Base-by-base conservation (phyloP, 2,888 invertebrate genomes). In the Achlya flavicornis region DNA sequence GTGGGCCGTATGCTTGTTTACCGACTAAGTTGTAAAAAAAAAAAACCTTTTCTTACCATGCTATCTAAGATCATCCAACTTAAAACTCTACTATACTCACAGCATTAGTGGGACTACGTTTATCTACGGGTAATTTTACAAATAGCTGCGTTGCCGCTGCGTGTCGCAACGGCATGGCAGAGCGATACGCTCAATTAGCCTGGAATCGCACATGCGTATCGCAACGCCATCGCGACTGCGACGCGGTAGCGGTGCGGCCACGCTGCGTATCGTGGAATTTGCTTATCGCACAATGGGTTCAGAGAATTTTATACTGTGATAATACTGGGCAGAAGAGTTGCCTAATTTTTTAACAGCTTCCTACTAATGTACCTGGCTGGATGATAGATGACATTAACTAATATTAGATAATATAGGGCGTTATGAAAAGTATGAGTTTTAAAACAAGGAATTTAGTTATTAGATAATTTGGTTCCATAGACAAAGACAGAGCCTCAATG, bases 161-260 rank as follows among this genome's bases (percentile, higher is more conserved):
- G 33, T 33, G 58, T 41, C 60, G 41, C 26, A 41, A 60, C 35
- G 41, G 41, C 41, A 60, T n/a, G 41, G 41, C 41, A 43, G 16
- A 41, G 33, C 61, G 62, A 41, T 62, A 61, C 66, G 70, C 70
- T 76, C 80, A 80, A 83, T 83, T 83, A 79, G 73, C 66, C 64
- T 58, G 57, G 62, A 66, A 62, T 73, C 79, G 75, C 83, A 80
- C 82, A 79, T 82, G 83, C 81, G 76, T 79, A 79, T 80, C 79
- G 68, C 72, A 62, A 71, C 71, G 66, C 76, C 67, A 75, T 77
- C 76, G 60, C 33, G 66, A 41, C 53, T 63, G 70, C 63, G 58
- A 57, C 64, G 66, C 53, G 53, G 53, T 53, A 19, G 16, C 53
- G 53, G 19, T 53, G 53, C 63, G 48, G 57, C 57, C 59, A 64